Percentiles rank a stretch among this genome's conserved stretches.
Conservation (phyloP, 2,113 vertebrate genomes). For the Ceyx melanurus region DNA sequence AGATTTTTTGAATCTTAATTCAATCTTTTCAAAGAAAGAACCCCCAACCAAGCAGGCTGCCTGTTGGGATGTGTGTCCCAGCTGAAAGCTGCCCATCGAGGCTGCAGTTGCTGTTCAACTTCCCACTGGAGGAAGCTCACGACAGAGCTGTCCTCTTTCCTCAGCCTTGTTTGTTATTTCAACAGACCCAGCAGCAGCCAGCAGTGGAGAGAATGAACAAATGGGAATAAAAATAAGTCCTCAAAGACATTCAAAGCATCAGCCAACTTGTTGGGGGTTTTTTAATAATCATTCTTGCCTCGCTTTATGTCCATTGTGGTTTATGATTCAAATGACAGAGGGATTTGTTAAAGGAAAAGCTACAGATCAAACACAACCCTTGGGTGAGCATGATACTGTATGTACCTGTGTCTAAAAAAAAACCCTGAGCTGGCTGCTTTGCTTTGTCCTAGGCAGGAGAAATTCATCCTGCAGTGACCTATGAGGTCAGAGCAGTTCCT, state of each 20-base stretch:
- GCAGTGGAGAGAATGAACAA: not conserved
- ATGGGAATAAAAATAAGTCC: constrained; percentile 39
- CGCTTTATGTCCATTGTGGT: not conserved
- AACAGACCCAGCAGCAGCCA: constrained; percentile 28
- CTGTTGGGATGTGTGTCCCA: rapidly evolving
- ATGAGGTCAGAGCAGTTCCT: not conserved
- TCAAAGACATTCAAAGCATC: not conserved
- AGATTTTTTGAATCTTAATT: not conserved
- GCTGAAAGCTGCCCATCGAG: not conserved
- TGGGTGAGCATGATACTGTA: not conserved
- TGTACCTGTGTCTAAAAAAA: not conserved
- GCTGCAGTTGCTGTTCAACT: not conserved
- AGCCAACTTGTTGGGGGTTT: not conserved
- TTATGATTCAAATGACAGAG: not conserved
- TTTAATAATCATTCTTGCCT: not conserved
- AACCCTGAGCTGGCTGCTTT: not conserved
- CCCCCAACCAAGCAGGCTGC: not conserved
- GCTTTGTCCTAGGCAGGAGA: not conserved
- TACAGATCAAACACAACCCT: not conserved
- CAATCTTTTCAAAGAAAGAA: not conserved
- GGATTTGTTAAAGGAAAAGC: not conserved
- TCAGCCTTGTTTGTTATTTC: constrained; percentile 44
- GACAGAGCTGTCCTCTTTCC: constrained; percentile 29
- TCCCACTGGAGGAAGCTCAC: not conserved
- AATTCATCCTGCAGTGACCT: not conserved